These are phyloP conservation scores for Alsophila aescularia DNA, from an alignment of 2,888 invertebrate genomes.

Conservation along the genomic window DNA sequence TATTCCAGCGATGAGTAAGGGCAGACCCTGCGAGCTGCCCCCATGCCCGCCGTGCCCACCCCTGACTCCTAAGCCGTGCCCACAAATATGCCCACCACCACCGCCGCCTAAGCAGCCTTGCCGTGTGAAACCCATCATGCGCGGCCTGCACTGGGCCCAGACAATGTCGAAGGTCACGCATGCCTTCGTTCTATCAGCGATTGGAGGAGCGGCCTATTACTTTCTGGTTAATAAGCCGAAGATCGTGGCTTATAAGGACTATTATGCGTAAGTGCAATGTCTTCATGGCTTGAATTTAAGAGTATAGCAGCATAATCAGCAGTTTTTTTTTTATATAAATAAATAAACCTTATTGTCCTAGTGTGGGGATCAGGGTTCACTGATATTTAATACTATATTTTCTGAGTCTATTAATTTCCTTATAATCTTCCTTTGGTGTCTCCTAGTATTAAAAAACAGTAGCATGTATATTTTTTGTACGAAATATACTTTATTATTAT, in stretches of 20 bases:
- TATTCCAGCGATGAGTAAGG: conserved; percentile 29
- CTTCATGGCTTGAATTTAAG: too few relatives aligned
- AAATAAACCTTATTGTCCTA: too few relatives aligned
- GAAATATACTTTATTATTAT: too few relatives aligned
- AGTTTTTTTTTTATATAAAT: too few relatives aligned
- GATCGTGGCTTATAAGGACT: conserved; percentile 87
- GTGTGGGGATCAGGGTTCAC: too few relatives aligned
- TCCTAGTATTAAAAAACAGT: too few relatives aligned
- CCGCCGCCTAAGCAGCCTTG: conserved; percentile 56
- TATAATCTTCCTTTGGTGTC: too few relatives aligned
- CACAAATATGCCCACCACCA: conserved; percentile 57
- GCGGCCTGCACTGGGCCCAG: conserved; percentile 86
- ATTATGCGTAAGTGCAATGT: conserved; percentile 88
- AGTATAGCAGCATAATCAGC: too few relatives aligned
- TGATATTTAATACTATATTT: too few relatives aligned
- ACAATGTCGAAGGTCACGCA: conserved; percentile 85
- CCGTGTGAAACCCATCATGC: conserved; percentile 85
- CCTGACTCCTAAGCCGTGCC: conserved; percentile 52
- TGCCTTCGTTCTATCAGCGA: conserved; percentile 64
- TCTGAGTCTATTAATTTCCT: too few relatives aligned
- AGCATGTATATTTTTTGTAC: too few relatives aligned
- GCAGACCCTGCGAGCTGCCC: conserved; percentile 46
- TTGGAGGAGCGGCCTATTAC: conserved; percentile 75
- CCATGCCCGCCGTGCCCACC: conserved; percentile 58
- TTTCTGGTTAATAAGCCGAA: conserved; percentile 78